A percentile compares a stretch with the other conserved stretches of the same genome.
These are phyloP conservation scores for Lithodes maja DNA, from an alignment of 2,888 invertebrate species.

Conservation along the genomic window DNA sequence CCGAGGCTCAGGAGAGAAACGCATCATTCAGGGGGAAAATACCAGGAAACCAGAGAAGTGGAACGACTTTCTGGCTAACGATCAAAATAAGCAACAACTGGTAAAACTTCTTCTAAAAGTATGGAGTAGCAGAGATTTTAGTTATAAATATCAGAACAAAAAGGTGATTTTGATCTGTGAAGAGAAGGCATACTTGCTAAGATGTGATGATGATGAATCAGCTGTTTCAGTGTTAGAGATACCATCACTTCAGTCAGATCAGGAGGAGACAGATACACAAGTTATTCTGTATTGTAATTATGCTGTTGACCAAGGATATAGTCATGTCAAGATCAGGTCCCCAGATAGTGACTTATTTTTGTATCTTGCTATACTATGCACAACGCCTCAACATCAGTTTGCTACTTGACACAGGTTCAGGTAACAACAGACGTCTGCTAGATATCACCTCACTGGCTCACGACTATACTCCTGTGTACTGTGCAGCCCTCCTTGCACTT, in stretches of 20 bases:
- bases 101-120: background rate
- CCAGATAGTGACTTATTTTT: conserved; percentile 1
- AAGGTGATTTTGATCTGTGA: background rate
- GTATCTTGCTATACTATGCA: conserved; percentile 11
- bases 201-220: background rate
- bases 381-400: background rate
- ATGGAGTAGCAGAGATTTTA: background rate
- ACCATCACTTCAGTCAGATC: background rate
- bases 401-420: conserved; percentile 8
- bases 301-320: background rate
- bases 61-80: background rate
- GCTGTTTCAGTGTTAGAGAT: background rate
- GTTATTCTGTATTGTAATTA: background rate
- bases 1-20: background rate
- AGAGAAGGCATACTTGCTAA: background rate
- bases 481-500: background rate
- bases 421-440: background rate
- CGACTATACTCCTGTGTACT: background rate
- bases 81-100: background rate
- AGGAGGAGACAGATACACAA: background rate
- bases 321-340: background rate
- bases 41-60: background rate
- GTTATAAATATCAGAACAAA: background rate
- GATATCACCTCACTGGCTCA: background rate
- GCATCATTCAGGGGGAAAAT: background rate